A percentile compares a stretch with the other conserved stretches of the same genome.
Evolutionary conservation across 2,888 invertebrate species (phyloP).

Genomic region (Eilema depressum): DNA sequence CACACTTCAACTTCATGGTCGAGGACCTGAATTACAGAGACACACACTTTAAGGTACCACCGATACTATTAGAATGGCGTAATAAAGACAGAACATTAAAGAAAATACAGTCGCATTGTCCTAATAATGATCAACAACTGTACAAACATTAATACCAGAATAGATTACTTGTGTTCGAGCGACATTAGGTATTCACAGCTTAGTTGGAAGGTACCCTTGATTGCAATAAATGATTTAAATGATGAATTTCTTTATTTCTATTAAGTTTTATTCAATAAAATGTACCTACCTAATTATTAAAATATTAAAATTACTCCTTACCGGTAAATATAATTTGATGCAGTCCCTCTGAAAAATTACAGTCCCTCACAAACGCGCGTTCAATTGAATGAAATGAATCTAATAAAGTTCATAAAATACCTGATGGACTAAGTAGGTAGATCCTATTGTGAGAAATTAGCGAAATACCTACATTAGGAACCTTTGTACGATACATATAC

Average conservation of each 20-base stretch:
- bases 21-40: constrained; percentile 24
- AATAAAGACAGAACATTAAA: constrained; percentile 41
- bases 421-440: not conserved
- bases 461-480: not conserved
- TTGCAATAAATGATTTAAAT: constrained; percentile 26
- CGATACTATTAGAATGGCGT: constrained; percentile 37
- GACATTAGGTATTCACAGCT: constrained; percentile 28
- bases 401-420: not conserved
- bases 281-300: too few relatives aligned
- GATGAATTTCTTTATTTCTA: too few relatives aligned
- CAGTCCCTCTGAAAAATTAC: not conserved
- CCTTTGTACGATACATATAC: too few relatives aligned
- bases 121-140: constrained; percentile 54
- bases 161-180: constrained; percentile 34
- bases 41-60: constrained; percentile 44
- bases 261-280: too few relatives aligned
- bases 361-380: not conserved
- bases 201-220: constrained; percentile 18
- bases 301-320: not conserved
- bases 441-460: too few relatives aligned
- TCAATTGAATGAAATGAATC: not conserved
- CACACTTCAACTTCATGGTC: constrained; percentile 55
- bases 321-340: not conserved
- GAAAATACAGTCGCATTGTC: constrained; percentile 30
- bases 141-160: constrained; percentile 56